These are phyloP conservation scores for Sebastes vulpes DNA, from an alignment of 2,797 vertebrate species.

Conservation along the genomic window DNA sequence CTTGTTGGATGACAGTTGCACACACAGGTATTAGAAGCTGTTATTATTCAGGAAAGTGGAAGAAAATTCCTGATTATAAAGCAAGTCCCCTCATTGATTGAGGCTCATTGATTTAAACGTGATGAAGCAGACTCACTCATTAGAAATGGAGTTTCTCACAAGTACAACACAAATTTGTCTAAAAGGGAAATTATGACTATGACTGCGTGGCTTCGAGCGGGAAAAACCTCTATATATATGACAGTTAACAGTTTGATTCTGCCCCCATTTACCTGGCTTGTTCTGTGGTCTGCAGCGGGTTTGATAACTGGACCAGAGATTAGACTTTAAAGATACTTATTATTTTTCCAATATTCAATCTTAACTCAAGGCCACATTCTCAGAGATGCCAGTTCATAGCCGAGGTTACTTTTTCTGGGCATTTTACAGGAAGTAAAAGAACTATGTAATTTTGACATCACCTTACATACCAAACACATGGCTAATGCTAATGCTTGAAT, in stretches of 20 bases:
- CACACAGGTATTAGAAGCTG: slow-evolving; percentile 30
- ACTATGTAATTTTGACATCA: neutral
- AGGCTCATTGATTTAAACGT: slow-evolving; percentile 35
- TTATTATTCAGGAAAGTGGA: slow-evolving; percentile 21
- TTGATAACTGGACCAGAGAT: neutral
- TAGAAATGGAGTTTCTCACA: neutral
- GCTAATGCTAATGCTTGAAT: neutral
- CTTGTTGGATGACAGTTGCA: slow-evolving; percentile 28
- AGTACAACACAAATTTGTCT: neutral
- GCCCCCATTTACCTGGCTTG: neutral
- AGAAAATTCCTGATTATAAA: slow-evolving; percentile 15
- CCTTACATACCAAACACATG: neutral
- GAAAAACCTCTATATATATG: neutral
- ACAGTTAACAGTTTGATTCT: neutral
- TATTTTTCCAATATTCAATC: neutral
- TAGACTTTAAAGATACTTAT: neutral
- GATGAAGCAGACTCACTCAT: neutral
- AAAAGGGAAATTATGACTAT: neutral
- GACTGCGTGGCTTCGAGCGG: neutral
- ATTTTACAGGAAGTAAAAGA: neutral
- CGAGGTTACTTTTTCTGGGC: neutral
- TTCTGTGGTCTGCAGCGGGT: neutral
- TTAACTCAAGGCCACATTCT: neutral
- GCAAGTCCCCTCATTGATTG: slow-evolving; percentile 8
- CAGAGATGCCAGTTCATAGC: neutral